Evolutionary conservation across 2,113 vertebrate genomes (phyloP), one percentile per base, ranked within the genome.

Genomic region (Camelus dromedarius): DNA sequence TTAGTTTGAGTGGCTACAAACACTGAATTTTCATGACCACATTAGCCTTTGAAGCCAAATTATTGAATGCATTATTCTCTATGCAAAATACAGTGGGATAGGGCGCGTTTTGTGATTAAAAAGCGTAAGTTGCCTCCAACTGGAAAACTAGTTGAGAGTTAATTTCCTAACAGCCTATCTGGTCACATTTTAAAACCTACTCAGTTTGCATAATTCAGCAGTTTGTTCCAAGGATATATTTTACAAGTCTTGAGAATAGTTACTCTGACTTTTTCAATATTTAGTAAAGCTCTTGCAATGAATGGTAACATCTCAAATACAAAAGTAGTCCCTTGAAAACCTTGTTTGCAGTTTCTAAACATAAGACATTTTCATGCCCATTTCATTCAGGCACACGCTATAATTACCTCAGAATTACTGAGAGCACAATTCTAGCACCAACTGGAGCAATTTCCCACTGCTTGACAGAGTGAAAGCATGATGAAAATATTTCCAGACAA

Each of bases 1-100:
- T 98, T 98, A 98, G 95, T 97, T 97, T 98, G 96, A 97, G 96
- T 97, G 97, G 95, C 95, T 97, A 97, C 96, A 98, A 98, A 97
- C 93, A 97, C 80, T 97, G 98, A 98, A 97, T 98, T 96, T 97
- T 98, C 97, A 98, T 97, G 95, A 98, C 83, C 73, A 90, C 72
- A 96, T 97, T 98, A 97, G 91, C 93, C 64, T 96, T 96, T 97
- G 92, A 97, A 97, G 93, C 73, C 95, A 95, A 97, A 97, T 93
- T 93, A 95, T 85, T 92, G 58, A 96, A 88, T 81, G 56, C 15
- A 91, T 86, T 97, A 95, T 90, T 96, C 70, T 90, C 13, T 70
- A 81, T 95, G 97, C 87, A 95, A 97, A 98, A 98, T 98, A 96
- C 11, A 95, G 93, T 93, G 75, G 96, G 95, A 95, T 92, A 93